Conservation (phyloP, 2,113 vertebrate genomes). For the Pholis gunnellus region DNA sequence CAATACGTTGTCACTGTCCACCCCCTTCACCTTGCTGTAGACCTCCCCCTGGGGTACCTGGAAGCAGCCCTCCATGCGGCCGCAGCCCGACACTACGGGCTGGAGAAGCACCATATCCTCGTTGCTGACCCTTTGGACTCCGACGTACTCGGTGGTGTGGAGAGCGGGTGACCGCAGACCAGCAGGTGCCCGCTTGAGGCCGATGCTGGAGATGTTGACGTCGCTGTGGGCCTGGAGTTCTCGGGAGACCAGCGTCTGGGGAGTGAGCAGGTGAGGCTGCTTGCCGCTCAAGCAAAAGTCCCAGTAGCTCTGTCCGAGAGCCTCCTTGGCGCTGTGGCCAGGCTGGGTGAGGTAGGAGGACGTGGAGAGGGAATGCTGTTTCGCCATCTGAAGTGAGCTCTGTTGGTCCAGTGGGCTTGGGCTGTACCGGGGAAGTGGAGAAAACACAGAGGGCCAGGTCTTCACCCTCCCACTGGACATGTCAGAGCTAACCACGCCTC, state of each 20-base stretch:
- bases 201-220: constrained; percentile 26
- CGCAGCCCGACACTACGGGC: constrained; percentile 74
- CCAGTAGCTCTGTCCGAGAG: constrained; percentile 17
- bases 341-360: constrained; percentile 58
- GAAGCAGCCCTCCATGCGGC: constrained; percentile 39
- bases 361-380: constrained; percentile 55
- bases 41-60: constrained; percentile 72
- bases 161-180: constrained; percentile 46
- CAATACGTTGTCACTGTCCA: constrained; percentile 83
- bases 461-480: constrained; percentile 73
- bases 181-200: background rate
- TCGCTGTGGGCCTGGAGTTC: constrained; percentile 66
- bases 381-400: constrained; percentile 60
- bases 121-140: constrained; percentile 88
- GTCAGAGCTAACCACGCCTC: constrained; percentile 51
- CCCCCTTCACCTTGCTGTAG: constrained; percentile 89
- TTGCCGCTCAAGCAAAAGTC: constrained; percentile 39
- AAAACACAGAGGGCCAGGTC: constrained; percentile 84
- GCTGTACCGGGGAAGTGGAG: constrained; percentile 68
- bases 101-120: constrained; percentile 85
- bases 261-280: constrained; percentile 13
- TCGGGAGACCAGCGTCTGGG: constrained; percentile 4
- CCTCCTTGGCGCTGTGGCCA: constrained; percentile 11
- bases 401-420: constrained; percentile 10
- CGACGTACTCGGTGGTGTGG: constrained; percentile 88